Conservation (phyloP, 92 coral and sea anemone genomes). For the Nematostella vectensis region DNA sequence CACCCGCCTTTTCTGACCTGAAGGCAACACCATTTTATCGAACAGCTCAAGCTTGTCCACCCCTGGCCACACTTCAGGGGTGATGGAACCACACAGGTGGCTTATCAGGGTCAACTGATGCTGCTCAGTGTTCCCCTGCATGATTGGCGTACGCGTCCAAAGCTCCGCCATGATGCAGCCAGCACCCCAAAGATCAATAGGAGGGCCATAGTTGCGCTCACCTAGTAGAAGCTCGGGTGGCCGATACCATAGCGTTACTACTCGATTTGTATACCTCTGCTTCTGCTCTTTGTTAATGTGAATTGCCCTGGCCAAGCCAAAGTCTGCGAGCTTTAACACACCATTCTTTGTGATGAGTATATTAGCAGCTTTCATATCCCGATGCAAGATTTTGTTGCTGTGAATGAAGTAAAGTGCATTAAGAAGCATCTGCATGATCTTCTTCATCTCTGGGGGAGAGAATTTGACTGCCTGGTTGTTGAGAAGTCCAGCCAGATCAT, state of each 20-base stretch:
- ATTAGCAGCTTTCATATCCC: constrained; percentile 99
- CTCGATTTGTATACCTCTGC: constrained; percentile 91
- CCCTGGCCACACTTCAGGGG: constrained; percentile 91
- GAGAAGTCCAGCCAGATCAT: constrained; percentile 96
- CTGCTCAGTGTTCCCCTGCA: constrained; percentile 98
- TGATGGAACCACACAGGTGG: constrained; percentile 91
- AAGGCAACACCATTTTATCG: constrained; percentile 78
- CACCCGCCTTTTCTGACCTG: constrained; percentile 80
- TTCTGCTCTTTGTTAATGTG: constrained; percentile 86
- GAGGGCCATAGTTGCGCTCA: constrained; percentile 96
- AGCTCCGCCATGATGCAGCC: constrained; percentile 99
- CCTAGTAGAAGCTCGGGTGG: constrained; percentile 95
- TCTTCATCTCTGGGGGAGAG: constrained; percentile 83
- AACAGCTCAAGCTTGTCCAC: constrained; percentile 85
- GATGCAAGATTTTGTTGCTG: constrained; percentile 94
- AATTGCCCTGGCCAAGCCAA: constrained; percentile 95
- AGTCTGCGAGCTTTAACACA: constrained; percentile 88
- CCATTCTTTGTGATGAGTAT: constrained; percentile 97
- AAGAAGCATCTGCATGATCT: constrained; percentile 86
- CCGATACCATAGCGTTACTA: constrained; percentile 96
- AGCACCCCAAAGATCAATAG: constrained; percentile 98
- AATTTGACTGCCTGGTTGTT: constrained; percentile 91
- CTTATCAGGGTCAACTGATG: constrained; percentile 84
- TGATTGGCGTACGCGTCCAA: constrained; percentile 97
- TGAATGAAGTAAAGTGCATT: constrained; percentile 98